Evolutionary conservation across 2,888 invertebrate genomes (phyloP).

Genomic region (Drosophila leonis): DNA sequence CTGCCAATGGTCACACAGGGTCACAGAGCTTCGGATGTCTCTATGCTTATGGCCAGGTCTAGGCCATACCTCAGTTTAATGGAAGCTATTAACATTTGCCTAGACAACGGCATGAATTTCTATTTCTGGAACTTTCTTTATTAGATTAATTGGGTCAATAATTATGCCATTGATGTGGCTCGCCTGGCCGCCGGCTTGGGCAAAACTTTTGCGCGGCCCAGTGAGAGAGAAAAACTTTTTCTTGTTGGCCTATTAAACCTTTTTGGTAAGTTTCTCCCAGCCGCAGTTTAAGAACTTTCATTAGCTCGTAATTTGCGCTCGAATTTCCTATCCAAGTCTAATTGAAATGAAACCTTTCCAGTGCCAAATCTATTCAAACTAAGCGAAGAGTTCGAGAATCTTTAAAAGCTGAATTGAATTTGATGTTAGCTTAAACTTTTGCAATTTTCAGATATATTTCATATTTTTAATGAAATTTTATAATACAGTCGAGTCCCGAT

Average conservation of each 20-base stretch:
- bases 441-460: not conserved
- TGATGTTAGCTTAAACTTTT: not conserved
- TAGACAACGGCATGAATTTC: constrained; percentile 4
- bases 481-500: too few species aligned
- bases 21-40: constrained; percentile 26
- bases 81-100: constrained; percentile 49
- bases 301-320: constrained; percentile 64
- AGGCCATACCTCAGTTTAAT: constrained; percentile 46
- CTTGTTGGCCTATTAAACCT: constrained; percentile 54
- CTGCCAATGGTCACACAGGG: constrained; percentile 45
- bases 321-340: constrained; percentile 42
- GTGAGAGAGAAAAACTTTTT: constrained; percentile 24
- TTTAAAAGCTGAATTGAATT: not conserved
- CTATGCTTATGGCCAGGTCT: constrained; percentile 20
- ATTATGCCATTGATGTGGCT: constrained; percentile 19
- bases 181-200: constrained; percentile 19
- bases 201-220: constrained; percentile 42
- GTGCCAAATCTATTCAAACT: constrained; percentile 6
- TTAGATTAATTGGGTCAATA: constrained; percentile 25
- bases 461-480: too few species aligned
- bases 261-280: constrained; percentile 48
- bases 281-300: constrained; percentile 55
- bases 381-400: constrained; percentile 21
- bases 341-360: constrained; percentile 37
- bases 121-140: constrained; percentile 16